Evolutionary conservation across 1,140 invertebrate species (phyloP).

Genomic region (Rhynchophorus ferrugineus): DNA sequence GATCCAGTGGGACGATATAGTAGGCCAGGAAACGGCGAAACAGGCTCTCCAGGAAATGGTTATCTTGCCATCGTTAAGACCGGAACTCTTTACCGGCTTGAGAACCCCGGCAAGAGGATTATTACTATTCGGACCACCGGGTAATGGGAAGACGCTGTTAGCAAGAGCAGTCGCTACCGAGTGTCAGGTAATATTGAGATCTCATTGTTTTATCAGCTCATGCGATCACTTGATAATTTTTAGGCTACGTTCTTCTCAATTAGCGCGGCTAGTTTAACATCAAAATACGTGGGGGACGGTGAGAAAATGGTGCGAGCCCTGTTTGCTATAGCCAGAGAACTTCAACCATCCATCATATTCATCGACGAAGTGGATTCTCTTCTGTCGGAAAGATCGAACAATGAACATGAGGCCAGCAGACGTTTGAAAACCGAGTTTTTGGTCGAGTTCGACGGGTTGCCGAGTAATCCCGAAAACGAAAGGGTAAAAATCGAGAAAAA

Average conservation of each 20-base stretch:
- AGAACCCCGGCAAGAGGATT: slow-evolving; percentile 83
- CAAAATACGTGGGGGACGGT: slow-evolving; percentile 95
- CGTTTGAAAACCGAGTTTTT: slow-evolving; percentile 98
- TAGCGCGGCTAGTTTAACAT: slow-evolving; percentile 94
- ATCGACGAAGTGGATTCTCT: slow-evolving; percentile 97
- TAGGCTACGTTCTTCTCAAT: slow-evolving; percentile 94
- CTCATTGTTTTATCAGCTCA: neutral
- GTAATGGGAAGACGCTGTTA: slow-evolving; percentile 82
- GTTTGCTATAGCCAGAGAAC: slow-evolving; percentile 87
- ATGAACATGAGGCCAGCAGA: slow-evolving; percentile 91
- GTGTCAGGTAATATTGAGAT: slow-evolving; percentile 46
- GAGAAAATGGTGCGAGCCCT: slow-evolving; percentile 95
- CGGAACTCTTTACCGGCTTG: slow-evolving; percentile 90
- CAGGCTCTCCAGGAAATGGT: slow-evolving; percentile 97
- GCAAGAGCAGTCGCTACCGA: slow-evolving; percentile 87
- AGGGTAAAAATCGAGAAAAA: slow-evolving; percentile 41
- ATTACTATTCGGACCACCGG: slow-evolving; percentile 91
- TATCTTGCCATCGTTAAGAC: slow-evolving; percentile 88
- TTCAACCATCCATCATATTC: slow-evolving; percentile 92
- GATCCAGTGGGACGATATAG: slow-evolving; percentile 90
- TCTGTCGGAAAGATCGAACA: slow-evolving; percentile 80
- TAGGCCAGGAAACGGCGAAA: slow-evolving; percentile 83
- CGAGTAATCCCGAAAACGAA: slow-evolving; percentile 69
- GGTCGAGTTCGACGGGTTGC: slow-evolving; percentile 90
- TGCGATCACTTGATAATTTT: slow-evolving; percentile 10